Evolutionary conservation across 2,797 vertebrate genomes (phyloP).

Genomic region (Cichlasoma orientale): DNA sequence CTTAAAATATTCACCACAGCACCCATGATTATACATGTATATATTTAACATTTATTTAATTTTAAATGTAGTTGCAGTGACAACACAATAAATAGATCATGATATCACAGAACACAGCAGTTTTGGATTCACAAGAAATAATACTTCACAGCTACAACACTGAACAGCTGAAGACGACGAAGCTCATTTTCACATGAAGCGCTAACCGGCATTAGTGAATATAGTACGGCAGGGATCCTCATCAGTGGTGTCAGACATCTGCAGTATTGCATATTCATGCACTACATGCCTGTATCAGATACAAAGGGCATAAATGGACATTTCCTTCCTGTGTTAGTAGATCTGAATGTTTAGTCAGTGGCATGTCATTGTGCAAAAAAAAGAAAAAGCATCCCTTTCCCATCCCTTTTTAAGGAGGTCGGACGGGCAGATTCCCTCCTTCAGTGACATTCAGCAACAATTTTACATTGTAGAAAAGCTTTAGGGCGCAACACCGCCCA

Average conservation of each 20-base stretch:
- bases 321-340: constrained; percentile 48
- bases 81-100: constrained; percentile 84
- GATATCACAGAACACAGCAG: constrained; percentile 72
- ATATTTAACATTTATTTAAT: constrained; percentile 73
- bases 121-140: constrained; percentile 77
- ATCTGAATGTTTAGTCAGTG: constrained; percentile 56
- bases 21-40: constrained; percentile 9
- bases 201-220: constrained; percentile 48
- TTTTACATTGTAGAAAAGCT: constrained; percentile 45
- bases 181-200: constrained; percentile 68
- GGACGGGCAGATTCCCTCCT: constrained; percentile 32
- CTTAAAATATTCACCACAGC: neutral
- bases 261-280: constrained; percentile 59
- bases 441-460: constrained; percentile 55
- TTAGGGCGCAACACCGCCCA: constrained; percentile 9
- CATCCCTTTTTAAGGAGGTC: constrained; percentile 3
- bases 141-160: constrained; percentile 79
- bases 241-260: constrained; percentile 37
- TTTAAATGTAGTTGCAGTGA: constrained; percentile 74
- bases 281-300: constrained; percentile 47
- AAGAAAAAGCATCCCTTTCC: constrained; percentile 48
- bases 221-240: constrained; percentile 39
- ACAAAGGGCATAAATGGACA: constrained; percentile 27
- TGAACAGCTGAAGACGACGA: constrained; percentile 58
- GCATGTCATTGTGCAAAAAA: constrained; percentile 55